A percentile compares a stretch with the other conserved stretches of the same genome.
Evolutionary conservation across 2,888 invertebrate genomes (phyloP).

Genomic region (Ceriagrion tenellum): DNA sequence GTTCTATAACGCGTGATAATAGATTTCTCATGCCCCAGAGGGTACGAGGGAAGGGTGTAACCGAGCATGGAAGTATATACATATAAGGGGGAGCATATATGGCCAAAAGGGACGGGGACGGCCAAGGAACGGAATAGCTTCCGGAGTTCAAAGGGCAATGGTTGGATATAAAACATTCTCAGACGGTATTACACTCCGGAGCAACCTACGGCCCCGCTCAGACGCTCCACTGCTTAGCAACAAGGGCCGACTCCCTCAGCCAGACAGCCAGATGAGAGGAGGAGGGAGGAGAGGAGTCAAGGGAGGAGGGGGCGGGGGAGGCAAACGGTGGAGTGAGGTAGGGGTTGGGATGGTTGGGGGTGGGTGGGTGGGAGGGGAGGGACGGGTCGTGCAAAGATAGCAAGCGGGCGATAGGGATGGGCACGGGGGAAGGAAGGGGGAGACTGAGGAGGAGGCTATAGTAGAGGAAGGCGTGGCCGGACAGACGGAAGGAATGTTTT

Average conservation of each 20-base stretch:
- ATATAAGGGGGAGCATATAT: background rate
- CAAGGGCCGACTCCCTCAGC: conserved; percentile 51
- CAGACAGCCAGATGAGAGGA: background rate
- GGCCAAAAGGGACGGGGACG: background rate
- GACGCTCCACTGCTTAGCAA: conserved; percentile 59
- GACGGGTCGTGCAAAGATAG: background rate
- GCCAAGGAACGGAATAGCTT: conserved; percentile 1
- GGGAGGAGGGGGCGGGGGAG: background rate
- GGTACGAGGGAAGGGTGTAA: background rate
- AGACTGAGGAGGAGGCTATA: background rate
- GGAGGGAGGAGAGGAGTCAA: background rate
- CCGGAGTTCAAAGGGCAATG: background rate
- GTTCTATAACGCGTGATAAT: background rate
- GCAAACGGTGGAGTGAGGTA: background rate
- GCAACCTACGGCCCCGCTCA: conserved; percentile 20
- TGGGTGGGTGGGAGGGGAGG: background rate
- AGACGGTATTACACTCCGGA: conserved; percentile 33
- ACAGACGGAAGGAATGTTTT: background rate
- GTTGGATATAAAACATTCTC: conserved; percentile 45
- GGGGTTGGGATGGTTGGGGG: background rate
- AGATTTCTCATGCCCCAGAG: background rate
- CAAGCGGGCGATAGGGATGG: background rate
- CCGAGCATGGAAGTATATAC: background rate
- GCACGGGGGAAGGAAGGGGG: background rate
- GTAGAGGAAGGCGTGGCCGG: background rate